Evolutionary conservation across 2,113 vertebrate species (phyloP), one percentile per base, ranked within the genome.

Genomic region (Chlorocebus sabaeus): DNA sequence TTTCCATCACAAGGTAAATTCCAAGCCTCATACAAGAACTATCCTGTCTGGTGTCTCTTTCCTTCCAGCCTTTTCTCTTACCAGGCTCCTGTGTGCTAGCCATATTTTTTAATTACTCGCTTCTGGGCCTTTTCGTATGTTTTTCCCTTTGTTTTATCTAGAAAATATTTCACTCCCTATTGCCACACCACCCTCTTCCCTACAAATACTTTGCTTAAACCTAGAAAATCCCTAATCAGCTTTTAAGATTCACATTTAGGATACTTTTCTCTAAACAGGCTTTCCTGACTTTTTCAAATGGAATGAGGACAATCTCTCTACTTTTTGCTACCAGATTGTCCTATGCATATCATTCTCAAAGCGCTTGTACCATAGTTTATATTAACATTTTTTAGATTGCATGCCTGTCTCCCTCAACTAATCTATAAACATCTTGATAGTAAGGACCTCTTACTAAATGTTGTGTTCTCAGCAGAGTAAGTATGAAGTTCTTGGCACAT

Each of bases 271-370:
- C 67, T 38, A 64, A 81, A 64, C 92, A 75, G 57, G 23, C 17
- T 92, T 81, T 92, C 52, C 48, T 80, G 67, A 90, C 50, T 80
- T 96, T 93, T 78, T 89, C 70, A 43, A 52, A 59, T 48, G 89
- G 57, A 94, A 40, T 67, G 57, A 64, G 8, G 73, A 57, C 57
- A 30, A 32, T 5, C 84, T 76, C 30, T 61, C 38, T 87, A 76
- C 23, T 57, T 67, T 48, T 52, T 80, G 64, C 59, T 81, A 84
- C 38, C 40, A 83, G 43, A 76, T 38, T 64, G 38, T 84, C 43
- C n/a, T 64, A 4, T 14, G 22, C 9, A 17, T 25, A 40, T 81
- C 35, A 35, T 91, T 85, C 89, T 96, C 43, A 81, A 68, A 97
- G 92, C 32, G 45, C 22, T 64, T 75, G 52, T 40, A 83, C 22